Percentiles rank a stretch among this genome's conserved stretches.
phyloP scores from a whole-genome alignment of 2,888 invertebrate genomes.

The Sturmia bella region DNA sequence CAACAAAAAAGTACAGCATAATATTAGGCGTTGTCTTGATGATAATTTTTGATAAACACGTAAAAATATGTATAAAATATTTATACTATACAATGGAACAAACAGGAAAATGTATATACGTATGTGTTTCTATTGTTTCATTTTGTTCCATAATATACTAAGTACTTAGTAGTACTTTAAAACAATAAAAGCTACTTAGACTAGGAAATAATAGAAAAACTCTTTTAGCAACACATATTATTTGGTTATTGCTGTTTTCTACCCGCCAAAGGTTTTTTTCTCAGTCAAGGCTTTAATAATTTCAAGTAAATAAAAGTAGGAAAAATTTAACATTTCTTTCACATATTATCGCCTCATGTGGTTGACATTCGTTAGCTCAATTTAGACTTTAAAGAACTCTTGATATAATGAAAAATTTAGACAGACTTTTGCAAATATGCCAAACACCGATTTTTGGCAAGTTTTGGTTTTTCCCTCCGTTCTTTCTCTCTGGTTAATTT shows the following conservation, averaged over 20 bases:
- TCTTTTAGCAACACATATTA: constrained; percentile 7
- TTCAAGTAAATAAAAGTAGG: constrained; percentile 3
- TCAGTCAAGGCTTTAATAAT: constrained; percentile 5
- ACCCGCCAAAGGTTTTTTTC: not conserved
- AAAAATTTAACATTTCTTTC: too few species aligned
- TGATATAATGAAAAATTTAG: too few species aligned
- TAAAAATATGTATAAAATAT: not conserved
- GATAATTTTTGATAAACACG: constrained; percentile 21
- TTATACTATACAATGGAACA: not conserved
- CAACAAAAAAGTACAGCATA: constrained; percentile 40
- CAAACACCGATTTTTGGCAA: too few species aligned
- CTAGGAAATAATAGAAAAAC: constrained; percentile 8
- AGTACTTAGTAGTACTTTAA: constrained; percentile 52
- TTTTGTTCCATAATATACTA: constrained; percentile 44
- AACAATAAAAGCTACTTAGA: constrained; percentile 27
- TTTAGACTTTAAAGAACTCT: too few species aligned
- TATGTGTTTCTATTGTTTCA: constrained; percentile 1
- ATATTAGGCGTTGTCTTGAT: constrained; percentile 58
- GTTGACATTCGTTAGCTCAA: too few species aligned
- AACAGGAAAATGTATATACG: not conserved
- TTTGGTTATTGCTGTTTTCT: not conserved
- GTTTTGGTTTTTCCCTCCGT: too few species aligned
- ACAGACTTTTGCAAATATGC: too few species aligned
- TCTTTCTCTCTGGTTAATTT: too few species aligned
- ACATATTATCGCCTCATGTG: too few species aligned